Conservation (phyloP, 2,888 invertebrate genomes). For the Brassicogethes aeneus region DNA sequence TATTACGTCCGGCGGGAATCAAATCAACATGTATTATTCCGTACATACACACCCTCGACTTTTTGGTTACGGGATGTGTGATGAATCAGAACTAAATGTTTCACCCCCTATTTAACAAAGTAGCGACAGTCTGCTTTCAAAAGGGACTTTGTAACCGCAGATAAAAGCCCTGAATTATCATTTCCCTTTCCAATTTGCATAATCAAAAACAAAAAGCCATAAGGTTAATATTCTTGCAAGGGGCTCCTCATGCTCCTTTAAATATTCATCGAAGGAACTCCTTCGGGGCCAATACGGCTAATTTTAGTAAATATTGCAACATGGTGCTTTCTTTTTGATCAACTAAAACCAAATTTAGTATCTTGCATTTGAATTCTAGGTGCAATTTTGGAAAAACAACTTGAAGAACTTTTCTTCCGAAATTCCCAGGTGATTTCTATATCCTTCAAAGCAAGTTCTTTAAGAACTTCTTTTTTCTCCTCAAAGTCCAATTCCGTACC, state of each 20-base stretch:
- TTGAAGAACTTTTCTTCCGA: too few relatives aligned
- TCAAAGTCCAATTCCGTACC: too few relatives aligned
- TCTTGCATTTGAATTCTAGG: too few relatives aligned
- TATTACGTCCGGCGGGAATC: not conserved
- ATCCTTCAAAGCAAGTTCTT: too few relatives aligned
- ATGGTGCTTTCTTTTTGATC: too few relatives aligned
- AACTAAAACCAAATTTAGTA: too few relatives aligned
- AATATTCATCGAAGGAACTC: not conserved
- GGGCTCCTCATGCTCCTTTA: not conserved
- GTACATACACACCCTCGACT: not conserved
- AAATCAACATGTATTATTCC: not conserved
- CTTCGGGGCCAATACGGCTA: too few relatives aligned
- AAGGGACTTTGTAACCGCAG: constrained; percentile 1
- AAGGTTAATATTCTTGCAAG: not conserved
- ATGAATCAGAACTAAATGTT: constrained; percentile 36
- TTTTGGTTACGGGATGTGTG: constrained; percentile 17
- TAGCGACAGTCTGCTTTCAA: not conserved
- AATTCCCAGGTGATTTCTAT: too few relatives aligned
- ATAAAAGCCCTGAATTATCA: not conserved
- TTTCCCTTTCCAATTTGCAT: constrained; percentile 2
- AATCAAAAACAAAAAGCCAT: constrained; percentile 2
- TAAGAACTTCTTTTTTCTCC: too few relatives aligned
- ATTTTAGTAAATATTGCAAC: too few relatives aligned
- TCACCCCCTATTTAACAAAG: constrained; percentile 20
- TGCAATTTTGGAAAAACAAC: too few relatives aligned